Conservation (phyloP, 1,140 invertebrate species). For the Plodia interpunctella region DNA sequence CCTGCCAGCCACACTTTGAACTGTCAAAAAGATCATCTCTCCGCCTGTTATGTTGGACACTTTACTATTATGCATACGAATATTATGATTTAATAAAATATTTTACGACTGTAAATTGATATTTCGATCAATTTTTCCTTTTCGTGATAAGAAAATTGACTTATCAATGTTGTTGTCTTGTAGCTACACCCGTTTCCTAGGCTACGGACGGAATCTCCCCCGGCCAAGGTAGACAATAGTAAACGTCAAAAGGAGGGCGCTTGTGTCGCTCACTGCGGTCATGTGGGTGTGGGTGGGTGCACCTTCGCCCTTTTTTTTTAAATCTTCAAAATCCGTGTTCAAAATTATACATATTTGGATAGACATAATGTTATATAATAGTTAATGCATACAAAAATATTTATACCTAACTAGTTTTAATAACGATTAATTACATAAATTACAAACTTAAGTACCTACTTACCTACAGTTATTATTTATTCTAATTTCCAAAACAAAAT, state of each 20-base stretch:
- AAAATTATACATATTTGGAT: no score
- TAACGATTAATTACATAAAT: no score
- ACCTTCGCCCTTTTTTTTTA: no score
- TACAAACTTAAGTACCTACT: no score
- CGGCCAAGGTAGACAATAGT: conserved; percentile 17
- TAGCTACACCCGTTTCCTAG: conserved; percentile 75
- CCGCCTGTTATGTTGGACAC: conserved; percentile 15
- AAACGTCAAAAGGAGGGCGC: conserved; percentile 14
- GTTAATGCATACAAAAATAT: no score
- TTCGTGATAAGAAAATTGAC: conserved; percentile 46
- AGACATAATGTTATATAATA: no score
- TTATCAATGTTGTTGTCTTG: conserved; percentile 66
- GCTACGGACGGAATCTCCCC: conserved; percentile 56
- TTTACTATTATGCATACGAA: conserved; percentile 9
- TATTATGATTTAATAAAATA: conserved; percentile 14
- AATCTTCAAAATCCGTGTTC: no score
- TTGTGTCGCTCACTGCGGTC: background rate
- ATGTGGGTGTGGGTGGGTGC: background rate
- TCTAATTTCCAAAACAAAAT: no score
- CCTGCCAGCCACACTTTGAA: conserved; percentile 64
- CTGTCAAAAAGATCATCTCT: conserved; percentile 56
- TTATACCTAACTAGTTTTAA: no score
- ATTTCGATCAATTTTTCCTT: conserved; percentile 43
- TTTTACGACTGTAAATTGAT: conserved; percentile 3
- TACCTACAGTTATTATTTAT: no score